Conservation (phyloP, 2,113 vertebrate species). For the Falcunculus frontatus region DNA sequence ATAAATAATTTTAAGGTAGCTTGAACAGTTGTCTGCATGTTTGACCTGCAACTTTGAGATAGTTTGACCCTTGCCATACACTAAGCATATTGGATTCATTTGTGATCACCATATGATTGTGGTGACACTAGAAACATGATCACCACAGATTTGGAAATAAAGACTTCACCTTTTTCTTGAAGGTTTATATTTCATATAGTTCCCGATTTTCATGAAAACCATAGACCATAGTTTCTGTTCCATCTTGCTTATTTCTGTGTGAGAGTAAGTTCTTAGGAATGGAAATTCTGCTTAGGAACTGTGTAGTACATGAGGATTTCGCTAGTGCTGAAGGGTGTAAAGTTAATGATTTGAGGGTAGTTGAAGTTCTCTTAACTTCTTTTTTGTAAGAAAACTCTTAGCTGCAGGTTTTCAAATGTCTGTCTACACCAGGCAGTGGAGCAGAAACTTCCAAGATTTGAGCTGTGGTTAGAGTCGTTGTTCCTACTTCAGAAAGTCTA, state of each 20-base stretch:
- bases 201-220: background rate
- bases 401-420: background rate
- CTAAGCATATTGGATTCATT: background rate
- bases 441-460: background rate
- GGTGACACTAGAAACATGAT: background rate
- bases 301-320: background rate
- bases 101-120: background rate
- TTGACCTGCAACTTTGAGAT: background rate
- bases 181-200: background rate
- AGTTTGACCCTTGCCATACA: background rate
- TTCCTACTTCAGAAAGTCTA: background rate
- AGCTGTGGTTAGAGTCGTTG: background rate
- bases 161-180: background rate
- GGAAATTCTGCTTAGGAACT: background rate
- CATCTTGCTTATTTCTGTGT: background rate
- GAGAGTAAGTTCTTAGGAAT: background rate
- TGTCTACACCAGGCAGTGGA: background rate
- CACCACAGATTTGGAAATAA: background rate
- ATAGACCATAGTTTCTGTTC: background rate
- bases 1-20: background rate
- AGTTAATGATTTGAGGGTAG: background rate
- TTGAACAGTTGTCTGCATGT: background rate
- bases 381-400: background rate
- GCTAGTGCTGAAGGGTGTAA: background rate
- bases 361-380: background rate